Base-by-base conservation (phyloP, 2,888 invertebrate species). In the Ophion obscuratus region DNA sequence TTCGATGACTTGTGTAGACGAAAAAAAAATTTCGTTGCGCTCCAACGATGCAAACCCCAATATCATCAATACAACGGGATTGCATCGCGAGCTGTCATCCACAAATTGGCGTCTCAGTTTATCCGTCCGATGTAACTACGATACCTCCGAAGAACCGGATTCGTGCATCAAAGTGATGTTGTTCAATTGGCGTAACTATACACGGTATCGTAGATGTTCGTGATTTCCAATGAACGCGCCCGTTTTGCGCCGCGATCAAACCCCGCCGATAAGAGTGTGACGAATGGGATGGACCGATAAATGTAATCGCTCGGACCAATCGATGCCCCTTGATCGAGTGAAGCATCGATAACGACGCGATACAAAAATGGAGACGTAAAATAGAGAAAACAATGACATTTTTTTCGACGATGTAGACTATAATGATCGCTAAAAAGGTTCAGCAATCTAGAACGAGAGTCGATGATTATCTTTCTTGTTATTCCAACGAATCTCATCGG, bases 271-370 rank as follows among this genome's bases (percentile, higher is more conserved):
- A 53, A 53, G 44, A 61, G 24, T n/a, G 74, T 24, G 53, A 44
- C 11, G 27, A 14, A 31, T n/a, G 3, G 4, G 53, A 59, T n/a
- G 17, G 24, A 24, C 73, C 53, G 57, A 57, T 40, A 40, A 81
- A 77, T 31, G n/a, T 24, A 31, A 71, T 76, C 76, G 66, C 61
- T 81, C 47, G 66, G 73, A 67, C 73, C 73, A 84, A 84, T 66
- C 47, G 67, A 47, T 24, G 1, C 1, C 36, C 59, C 14, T 59
- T 36, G 20, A 20, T 47, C 62, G 14, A 57, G 74, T 53, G 9
- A 2, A 44, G 57, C 20, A 53, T 57, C 2, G n/a, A 59, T 17
- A 68, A 66, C 75, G 64, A 66, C 40, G 10, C 20, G 24, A 68
- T 40, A 40, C 36, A 66, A 11, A 10, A 53, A 75, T 59, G 44